A percentile compares a stretch with the other conserved stretches of the same genome.
These are phyloP conservation scores for Lutjanus argentimaculatus DNA, from an alignment of 2,797 vertebrate species.

Conservation along the genomic window DNA sequence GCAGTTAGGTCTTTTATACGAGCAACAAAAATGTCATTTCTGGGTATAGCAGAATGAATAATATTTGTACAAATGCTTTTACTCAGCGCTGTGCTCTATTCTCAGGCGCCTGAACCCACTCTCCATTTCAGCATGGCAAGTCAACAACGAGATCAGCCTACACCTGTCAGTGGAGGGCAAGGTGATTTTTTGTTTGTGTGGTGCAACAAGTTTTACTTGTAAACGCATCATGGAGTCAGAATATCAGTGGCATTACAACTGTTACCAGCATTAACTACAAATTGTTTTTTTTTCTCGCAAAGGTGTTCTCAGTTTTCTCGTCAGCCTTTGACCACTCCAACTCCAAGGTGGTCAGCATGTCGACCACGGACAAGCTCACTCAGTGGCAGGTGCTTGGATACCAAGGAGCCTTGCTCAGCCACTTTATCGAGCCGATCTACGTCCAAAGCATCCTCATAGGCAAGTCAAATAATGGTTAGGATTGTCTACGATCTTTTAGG, in stretches of 20 bases:
- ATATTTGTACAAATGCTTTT: background rate
- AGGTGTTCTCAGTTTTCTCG: slow-evolving; percentile 89
- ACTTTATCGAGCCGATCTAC: slow-evolving; percentile 95
- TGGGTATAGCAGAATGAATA: background rate
- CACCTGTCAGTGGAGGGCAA: slow-evolving; percentile 93
- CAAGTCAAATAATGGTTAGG: slow-evolving; percentile 67
- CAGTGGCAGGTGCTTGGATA: slow-evolving; percentile 96
- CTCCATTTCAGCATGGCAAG: slow-evolving; percentile 90
- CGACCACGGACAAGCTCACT: slow-evolving; percentile 93
- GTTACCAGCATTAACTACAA: background rate
- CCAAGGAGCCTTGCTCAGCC: slow-evolving; percentile 95
- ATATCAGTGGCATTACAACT: background rate
- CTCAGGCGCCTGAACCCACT: slow-evolving; percentile 89
- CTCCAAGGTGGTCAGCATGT: slow-evolving; percentile 91
- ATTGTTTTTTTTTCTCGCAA: slow-evolving; percentile 11
- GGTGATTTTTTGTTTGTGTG: slow-evolving; percentile 52
- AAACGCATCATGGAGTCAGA: background rate
- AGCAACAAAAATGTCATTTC: background rate
- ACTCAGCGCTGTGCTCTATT: slow-evolving; percentile 1
- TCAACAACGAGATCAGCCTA: slow-evolving; percentile 91
- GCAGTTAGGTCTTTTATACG: too few relatives aligned
- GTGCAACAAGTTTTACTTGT: background rate
- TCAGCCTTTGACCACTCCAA: slow-evolving; percentile 79
- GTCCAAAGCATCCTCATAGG: slow-evolving; percentile 92
- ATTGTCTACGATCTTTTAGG: too few relatives aligned